Base-by-base conservation (phyloP, 2,888 invertebrate species). In the Imbricaverruca yamaguchii region DNA sequence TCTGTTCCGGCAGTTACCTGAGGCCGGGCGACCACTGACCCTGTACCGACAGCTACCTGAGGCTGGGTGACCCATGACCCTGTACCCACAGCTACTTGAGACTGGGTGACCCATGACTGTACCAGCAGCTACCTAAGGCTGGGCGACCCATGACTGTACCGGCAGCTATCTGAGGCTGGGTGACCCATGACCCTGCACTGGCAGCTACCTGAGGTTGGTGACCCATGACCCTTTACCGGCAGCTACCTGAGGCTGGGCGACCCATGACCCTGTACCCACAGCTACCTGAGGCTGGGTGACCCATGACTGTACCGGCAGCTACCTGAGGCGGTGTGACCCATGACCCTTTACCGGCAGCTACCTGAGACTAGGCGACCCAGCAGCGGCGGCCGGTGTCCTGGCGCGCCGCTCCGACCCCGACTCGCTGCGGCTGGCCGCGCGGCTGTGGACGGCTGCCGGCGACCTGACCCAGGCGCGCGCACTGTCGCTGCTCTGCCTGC, bases 371-470 rank as follows among this genome's bases (percentile, higher is more conserved):
- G 74, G 55, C 0, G 53, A 74, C 21, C 10, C 13, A 21, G 74
- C 74, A 55, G 74, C 74, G 74, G 74, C 74, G 53, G 53, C 74
- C 55, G 74, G 53, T 21, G 53, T 21, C 10, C 74, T 74, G 23
- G 2, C 55, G 11, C 53, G 74, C 21, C 74, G 74, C 55, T 53
- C 55, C 3, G 74, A 74, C 74, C 21, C 74, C 21, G 74, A 55
- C 74, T 74, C 74, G 2, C 74, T 74, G 74, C 74, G 74, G 6
- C 74, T 74, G 74, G 74, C 74, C 8, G 55, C 74, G 0, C 74
- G 74, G 21, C 74, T 74, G 21, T 21, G 55, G 53, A 21, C 74
- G 21, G 6, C 9, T 21, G 55, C 74, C 74, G 55, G 74, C 9
- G 74, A 74, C 21, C 21, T 4, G 21, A 10, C 55, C 55, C 74